Conservation (phyloP, 2,797 vertebrate species). For the Tenualosa thibaudeaui region DNA sequence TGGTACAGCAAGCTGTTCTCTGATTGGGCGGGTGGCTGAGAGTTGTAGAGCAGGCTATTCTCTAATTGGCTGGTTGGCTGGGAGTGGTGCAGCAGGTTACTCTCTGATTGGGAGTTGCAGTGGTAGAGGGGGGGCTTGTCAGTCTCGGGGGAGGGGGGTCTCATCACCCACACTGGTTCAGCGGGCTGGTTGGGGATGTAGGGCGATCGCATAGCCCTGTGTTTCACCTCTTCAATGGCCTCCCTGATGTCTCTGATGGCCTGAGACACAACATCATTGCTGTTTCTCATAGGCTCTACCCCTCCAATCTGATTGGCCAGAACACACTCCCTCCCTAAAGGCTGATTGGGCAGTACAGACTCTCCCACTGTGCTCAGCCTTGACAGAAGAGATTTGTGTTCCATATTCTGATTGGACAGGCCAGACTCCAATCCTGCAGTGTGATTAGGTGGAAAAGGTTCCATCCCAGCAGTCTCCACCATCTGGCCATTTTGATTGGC, state of each 20-base stretch:
- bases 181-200: conserved; percentile 91
- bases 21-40: not conserved
- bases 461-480: not conserved
- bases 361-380: too few species aligned
- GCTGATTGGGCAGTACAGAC: not conserved
- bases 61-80: not conserved
- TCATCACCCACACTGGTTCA: conserved; percentile 97
- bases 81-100: not conserved
- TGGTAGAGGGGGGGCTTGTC: not conserved
- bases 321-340: not conserved
- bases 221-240: conserved; percentile 97
- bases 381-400: not conserved
- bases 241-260: conserved; percentile 96
- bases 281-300: not conserved
- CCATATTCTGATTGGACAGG: not conserved
- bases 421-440: not conserved
- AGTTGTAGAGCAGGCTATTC: not conserved
- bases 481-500: not conserved
- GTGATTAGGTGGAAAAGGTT: not conserved
- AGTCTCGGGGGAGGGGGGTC: conserved; percentile 55
- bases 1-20: not conserved
- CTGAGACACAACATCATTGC: conserved; percentile 84
- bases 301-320: not conserved
- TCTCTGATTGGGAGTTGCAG: not conserved
- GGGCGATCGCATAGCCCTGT: conserved; percentile 90